These are phyloP conservation scores for Carcharodon carcharias DNA, from an alignment of 2,797 vertebrate genomes.

Conservation along the genomic window DNA sequence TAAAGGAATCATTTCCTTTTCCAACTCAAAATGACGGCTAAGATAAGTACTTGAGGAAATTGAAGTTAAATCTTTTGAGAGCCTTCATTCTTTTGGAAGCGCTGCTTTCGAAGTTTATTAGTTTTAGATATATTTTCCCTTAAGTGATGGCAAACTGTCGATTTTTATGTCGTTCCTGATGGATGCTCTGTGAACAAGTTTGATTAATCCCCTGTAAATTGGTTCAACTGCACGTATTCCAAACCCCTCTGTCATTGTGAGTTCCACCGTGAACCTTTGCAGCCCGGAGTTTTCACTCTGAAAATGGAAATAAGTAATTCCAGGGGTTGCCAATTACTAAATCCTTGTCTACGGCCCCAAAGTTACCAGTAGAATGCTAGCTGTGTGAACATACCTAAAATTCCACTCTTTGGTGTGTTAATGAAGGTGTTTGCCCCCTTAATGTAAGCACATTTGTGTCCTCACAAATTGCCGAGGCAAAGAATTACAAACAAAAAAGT, in stretches of 20 bases:
- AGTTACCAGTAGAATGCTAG: neutral
- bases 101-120: neutral
- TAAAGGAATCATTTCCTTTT: constrained; percentile 21
- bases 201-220: neutral
- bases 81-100: neutral
- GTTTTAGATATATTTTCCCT: neutral
- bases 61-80: neutral
- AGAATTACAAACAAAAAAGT: neutral
- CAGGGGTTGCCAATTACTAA: neutral
- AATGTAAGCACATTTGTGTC: no score
- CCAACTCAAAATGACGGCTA: neutral
- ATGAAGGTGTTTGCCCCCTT: neutral
- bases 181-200: neutral
- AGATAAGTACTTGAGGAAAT: constrained; percentile 14
- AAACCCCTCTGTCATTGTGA: neutral
- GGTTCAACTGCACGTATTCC: neutral
- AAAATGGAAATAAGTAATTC: neutral
- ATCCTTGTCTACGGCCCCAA: neutral
- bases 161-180: neutral
- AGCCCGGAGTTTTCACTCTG: neutral
- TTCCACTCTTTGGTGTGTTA: neutral
- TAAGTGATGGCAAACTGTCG: neutral
- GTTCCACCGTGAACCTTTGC: neutral
- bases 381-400: neutral
- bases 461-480: neutral